Conservation (phyloP, 2,797 vertebrate species). For the Periparus ater region DNA sequence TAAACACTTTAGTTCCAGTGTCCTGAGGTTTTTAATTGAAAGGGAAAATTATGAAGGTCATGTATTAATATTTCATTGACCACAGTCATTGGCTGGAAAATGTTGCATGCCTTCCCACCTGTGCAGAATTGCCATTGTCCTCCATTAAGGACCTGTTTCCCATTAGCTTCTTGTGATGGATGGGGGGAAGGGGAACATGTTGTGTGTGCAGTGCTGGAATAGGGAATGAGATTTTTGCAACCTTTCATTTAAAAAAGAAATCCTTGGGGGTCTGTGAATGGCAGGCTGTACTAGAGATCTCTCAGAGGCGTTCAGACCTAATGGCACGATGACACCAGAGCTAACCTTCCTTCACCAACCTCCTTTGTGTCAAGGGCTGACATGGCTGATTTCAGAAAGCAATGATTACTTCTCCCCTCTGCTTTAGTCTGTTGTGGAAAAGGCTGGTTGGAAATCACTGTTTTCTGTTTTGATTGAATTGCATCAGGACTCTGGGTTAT, state of each 20-base stretch:
- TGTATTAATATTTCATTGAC: conserved; percentile 43
- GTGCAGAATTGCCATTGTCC: neutral
- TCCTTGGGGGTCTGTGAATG: conserved; percentile 46
- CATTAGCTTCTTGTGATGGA: neutral
- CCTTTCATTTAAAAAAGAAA: conserved; percentile 40
- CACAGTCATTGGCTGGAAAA: neutral
- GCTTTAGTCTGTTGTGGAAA: neutral
- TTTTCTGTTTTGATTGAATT: conserved; percentile 24
- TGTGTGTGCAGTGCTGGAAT: neutral
- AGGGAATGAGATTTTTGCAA: conserved; percentile 41
- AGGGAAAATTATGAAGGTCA: conserved; percentile 28
- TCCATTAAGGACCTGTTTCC: conserved; percentile 32
- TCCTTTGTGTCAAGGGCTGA: conserved; percentile 12
- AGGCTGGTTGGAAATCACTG: neutral
- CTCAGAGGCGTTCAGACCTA: conserved; percentile 6
- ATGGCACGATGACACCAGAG: conserved; percentile 8
- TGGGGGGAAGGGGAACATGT: conserved; percentile 17
- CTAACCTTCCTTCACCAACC: conserved; percentile 35
- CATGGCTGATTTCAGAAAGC: conserved; percentile 29
- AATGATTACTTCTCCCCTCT: conserved; percentile 24
- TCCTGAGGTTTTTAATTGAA: conserved; percentile 18
- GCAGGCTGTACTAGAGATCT: conserved; percentile 9
- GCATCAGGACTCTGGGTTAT: neutral
- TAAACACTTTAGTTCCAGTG: neutral
- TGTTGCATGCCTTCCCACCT: conserved; percentile 18